Base-by-base conservation (phyloP, 2,888 invertebrate species). In the Thymelicus acteon region DNA sequence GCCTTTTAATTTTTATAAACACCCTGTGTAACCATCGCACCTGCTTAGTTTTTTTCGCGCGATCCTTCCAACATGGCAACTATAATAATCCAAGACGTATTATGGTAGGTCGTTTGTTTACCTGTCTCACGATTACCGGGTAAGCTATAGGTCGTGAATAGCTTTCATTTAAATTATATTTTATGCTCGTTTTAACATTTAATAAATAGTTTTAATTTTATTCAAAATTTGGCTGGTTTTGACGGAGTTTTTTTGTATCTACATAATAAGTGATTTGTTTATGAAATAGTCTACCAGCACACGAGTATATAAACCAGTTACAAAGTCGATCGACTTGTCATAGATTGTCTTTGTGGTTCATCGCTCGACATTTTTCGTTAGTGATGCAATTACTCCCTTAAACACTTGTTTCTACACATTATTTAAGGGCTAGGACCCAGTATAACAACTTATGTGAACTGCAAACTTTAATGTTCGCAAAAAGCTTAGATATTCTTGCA, bases 91-190 rank as follows among this genome's bases (percentile, higher is more conserved):
- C 82, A 77, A 79, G 81, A 80, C 77, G 79, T 81, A 85, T 87
- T 89, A 85, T 79, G 86, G 87, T 88, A 90, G 90, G 89, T 88
- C 89, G 81, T 84, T 84, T 80, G 80, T 78, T 77, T 80, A 79
- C 79, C 75, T 80, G 79, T 75, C 75, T 68, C 72, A 75, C 73
- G 62, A 39, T 31, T 58, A 49, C 37, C 24, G 13, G 62, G 44
- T 24, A 8, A 40, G 7, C 44, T 44, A 49, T 54, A 49, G n/a
- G 40, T 12, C n/a, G 37, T 39, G 13, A 60, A 13, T 6, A 6
- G 44, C 12, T 57, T 57, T 31, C 52, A 13, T 3, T 31, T 31
- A 1, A 31, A 31, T 31, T 31, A 31, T 2, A 31, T 24, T 1
- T 24, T 31, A 31, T 31, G 44, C 44, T 44, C 44, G 44, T 4